Base-by-base conservation (phyloP, 1,140 invertebrate genomes). In the Papilio polyxenes region DNA sequence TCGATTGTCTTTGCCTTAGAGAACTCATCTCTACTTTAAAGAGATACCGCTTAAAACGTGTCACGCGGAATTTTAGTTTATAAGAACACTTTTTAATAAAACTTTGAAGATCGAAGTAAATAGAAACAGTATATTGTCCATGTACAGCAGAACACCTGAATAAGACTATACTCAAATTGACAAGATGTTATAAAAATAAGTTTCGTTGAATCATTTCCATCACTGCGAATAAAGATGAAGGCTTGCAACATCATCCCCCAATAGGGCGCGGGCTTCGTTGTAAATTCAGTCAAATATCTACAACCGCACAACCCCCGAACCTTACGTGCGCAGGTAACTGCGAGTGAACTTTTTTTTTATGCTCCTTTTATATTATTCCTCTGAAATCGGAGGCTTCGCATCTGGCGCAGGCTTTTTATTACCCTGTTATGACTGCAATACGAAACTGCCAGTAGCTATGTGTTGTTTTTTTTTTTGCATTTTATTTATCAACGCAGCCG, bases 391-490 rank as follows among this genome's bases (percentile, higher is more conserved):
- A 89, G 83, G 87, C 86, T 86, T 87, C 91, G 88, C 90, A 92
- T 89, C 88, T 92, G 91, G 85, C 89, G 88, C 89, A 88, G 83
- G 82, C 72, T 62, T 87, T 92, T 92, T 92, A 93, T 92, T 89
- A 86, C 87, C 83, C 87, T 91, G 92, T 91, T 93, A 91, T 91
- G 89, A 91, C 88, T 92, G 90, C 91, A 91, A 88, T 90, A 83
- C 86, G 89, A 89, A 87, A 82, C 81, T 83, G 72, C 81, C 82
- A 75, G 74, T 49, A 75, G 74, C 49, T 51, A 49, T 11, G 74
- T 75, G n/a, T 77, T 74, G 23, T 74, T 74, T 44, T 76, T 44
- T 76, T 49, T 76, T 77, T 77, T 77, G 44, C 44, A 53, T 76
- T 76, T 53, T 77, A n/a, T 75, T 75, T 75, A 77, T 76, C 48